phyloP scores from a whole-genome alignment of 2,113 vertebrate species.

The Salminus brasiliensis region DNA sequence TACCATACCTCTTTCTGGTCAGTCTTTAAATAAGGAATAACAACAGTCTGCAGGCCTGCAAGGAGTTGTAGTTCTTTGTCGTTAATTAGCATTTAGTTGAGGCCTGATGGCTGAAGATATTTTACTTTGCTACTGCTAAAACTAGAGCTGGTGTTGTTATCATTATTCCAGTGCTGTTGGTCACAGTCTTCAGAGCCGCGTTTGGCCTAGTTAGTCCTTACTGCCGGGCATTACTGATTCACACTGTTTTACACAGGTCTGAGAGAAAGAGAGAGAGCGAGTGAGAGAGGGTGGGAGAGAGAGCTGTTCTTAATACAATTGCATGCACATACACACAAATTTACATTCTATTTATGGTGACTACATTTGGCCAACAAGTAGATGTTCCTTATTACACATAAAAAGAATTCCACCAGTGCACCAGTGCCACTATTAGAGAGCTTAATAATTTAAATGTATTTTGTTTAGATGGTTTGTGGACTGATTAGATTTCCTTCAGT shows the following conservation, averaged over 20 bases:
- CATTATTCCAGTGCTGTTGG: conserved; percentile 38
- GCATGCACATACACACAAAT: too few relatives aligned
- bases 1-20: background rate
- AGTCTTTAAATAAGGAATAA: conserved; percentile 5
- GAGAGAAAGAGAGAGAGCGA: background rate
- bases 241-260: background rate
- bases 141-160: conserved; percentile 13
- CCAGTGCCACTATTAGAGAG: background rate
- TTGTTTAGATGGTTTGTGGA: background rate
- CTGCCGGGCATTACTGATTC: conserved; percentile 2
- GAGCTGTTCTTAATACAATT: too few relatives aligned
- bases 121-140: conserved; percentile 2
- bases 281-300: background rate
- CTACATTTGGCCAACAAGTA: background rate
- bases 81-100: conserved; percentile 36
- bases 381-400: background rate
- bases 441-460: background rate
- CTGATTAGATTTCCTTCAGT: background rate
- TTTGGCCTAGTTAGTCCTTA: conserved; percentile 49
- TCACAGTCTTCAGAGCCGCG: conserved; percentile 42
- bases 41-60: conserved; percentile 5
- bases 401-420: background rate
- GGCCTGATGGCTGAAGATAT: conserved; percentile 6
- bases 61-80: conserved; percentile 24
- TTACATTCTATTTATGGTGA: too few relatives aligned